Base-by-base conservation (phyloP, 2,797 vertebrate genomes). In the Enteromius thamalakanensis region DNA sequence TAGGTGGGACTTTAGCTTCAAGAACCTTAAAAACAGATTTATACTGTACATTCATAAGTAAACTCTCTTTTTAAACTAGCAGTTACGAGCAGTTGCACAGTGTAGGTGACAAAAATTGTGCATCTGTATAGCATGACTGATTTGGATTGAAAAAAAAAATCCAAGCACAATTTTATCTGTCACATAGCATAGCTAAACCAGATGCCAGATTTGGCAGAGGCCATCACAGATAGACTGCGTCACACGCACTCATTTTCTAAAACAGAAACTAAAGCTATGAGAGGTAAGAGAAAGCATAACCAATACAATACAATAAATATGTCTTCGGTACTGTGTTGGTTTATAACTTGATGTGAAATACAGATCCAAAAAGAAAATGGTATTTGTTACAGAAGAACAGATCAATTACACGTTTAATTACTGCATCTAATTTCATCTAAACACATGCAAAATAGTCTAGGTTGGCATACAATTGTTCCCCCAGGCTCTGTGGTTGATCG, bases 381-480 rank as follows among this genome's bases (percentile, higher is more conserved):
- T n/a, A 58, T 58, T 60, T 60, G 53, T 76, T 60, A 40, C 6
- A 37, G 6, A 37, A 58, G 53, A 76, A 6, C 34, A 10, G 51
- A 58, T 40, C 12, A 40, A 21, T 75, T 19, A 40, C 4, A 12
- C n/a, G 6, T 58, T 21, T 37, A 10, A 47, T 29, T 64, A 62
- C 40, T 29, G 37, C 29, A 23, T 49, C 29, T 37, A 34, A 74
- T 32, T 72, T 23, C 17, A 23, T 65, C 45, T 37, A 21, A 53
- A 49, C 17, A 37, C 11, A 62, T 34, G 15, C 40, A 64, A 65
- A 65, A 4, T 68, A 67, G 2, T 47, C 6, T 32, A 3, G n/a
- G 15, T 37, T 42, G 69, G 85, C 94, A 81, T 89, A 96, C 95
- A 95, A 83, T 72, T 94, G 91, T 55, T 94, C 94, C 4, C 90